Evolutionary conservation across 2,797 vertebrate species (phyloP).

Genomic region (Crypturellus tataupa): DNA sequence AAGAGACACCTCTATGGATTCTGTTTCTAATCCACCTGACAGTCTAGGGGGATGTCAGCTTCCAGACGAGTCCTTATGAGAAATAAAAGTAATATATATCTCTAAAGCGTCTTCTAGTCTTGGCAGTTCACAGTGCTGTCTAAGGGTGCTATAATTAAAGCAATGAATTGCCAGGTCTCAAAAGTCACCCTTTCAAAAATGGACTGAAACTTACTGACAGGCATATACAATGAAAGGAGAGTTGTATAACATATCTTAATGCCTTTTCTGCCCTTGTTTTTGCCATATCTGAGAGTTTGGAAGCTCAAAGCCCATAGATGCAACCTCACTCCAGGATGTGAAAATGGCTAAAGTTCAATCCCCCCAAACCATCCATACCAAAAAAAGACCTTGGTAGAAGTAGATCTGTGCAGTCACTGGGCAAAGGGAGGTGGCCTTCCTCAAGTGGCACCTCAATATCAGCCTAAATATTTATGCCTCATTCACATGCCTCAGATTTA

Average conservation of each 20-base stretch:
- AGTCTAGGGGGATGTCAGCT: not conserved
- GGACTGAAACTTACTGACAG: not conserved
- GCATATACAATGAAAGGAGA: not conserved
- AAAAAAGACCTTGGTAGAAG: not conserved
- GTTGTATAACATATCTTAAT: not conserved
- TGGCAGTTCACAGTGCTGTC: not conserved
- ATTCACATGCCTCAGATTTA: not conserved
- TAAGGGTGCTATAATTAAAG: not conserved
- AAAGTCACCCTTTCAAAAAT: not conserved
- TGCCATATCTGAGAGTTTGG: not conserved
- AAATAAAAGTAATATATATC: not conserved
- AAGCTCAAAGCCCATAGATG: not conserved
- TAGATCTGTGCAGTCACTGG: not conserved
- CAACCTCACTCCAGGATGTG: not conserved
- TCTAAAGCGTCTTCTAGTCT: not conserved
- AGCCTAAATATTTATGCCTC: slow-evolving; percentile 6
- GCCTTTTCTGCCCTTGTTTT: not conserved
- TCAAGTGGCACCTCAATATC: not conserved
- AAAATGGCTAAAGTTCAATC: not conserved
- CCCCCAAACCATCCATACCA: not conserved
- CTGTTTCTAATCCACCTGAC: not conserved
- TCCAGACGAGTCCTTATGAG: not conserved
- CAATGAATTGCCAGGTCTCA: not conserved
- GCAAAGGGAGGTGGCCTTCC: not conserved
- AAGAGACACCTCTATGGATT: not conserved